Evolutionary conservation across 2,797 vertebrate genomes (phyloP), one percentile per base, ranked within the genome.

Genomic region (Urosaurus nigricauda): DNA sequence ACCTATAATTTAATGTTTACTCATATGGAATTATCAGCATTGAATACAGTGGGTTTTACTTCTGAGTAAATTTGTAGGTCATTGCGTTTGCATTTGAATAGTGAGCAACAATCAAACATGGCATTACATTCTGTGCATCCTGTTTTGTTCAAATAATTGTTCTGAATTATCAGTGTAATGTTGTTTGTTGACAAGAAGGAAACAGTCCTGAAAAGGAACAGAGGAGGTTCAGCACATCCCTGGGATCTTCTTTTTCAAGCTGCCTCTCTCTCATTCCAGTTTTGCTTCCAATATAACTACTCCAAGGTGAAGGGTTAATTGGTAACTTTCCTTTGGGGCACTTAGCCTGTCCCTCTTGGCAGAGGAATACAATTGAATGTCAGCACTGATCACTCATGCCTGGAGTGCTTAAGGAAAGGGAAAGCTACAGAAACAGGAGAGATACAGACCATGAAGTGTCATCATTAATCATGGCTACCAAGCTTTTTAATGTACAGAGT

Each of bases 381-480:
- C 73, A 77, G 4, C 35, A 53, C 65, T 58, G 32, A 6, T 86
- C 78, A 79, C 2, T 87, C 12, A 19, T 0, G 17, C 2, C 16
- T 79, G 84, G 86, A 86, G 58, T 77, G 71, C 47, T 89, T 75
- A 21, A 56, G 24, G 84, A 88, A 90, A 68, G 0, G 0, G 9
- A 37, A 2, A 0, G 0, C 0, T 53, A 24, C 7, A 78, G 29
- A 11, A 78, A 3, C 47, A 0, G 5, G 19, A 70, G 43, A 43
- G 71, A 82, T n/a, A n/a, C 70, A 82, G 47, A 56, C 58, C 47
- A 77, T 86, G 58, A 68, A 65, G 63, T 58, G 84, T 82, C 88
- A 68, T 13, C 11, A 3, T 89, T 81, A 86, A 89, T 83, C 79
- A 77, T 19, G 40, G n/a, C 37, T 40, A 74, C 79, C 88, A 43